Conservation (phyloP, 2,888 invertebrate genomes). For the Neuroscelio doddi region DNA sequence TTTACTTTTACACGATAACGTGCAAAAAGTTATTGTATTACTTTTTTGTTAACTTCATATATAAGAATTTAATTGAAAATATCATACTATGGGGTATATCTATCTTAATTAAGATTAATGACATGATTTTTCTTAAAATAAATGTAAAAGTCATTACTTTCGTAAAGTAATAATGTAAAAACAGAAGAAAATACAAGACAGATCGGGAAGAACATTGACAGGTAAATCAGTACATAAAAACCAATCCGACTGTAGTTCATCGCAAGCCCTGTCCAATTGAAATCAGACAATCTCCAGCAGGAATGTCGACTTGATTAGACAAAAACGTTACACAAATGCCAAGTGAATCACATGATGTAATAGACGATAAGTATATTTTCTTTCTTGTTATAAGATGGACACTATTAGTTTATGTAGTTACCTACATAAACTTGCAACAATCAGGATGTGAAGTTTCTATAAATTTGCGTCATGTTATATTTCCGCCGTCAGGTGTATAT, state of each 20-base stretch:
- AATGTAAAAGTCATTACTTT: slow-evolving; percentile 16
- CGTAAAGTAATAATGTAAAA: slow-evolving; percentile 17
- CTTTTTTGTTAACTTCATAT: too few species aligned
- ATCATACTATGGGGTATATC: too few species aligned
- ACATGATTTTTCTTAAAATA: slow-evolving; percentile 16
- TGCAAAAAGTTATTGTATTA: too few species aligned
- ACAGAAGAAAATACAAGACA: slow-evolving; percentile 21
- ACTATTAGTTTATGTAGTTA: too few species aligned
- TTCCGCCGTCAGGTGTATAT: slow-evolving; percentile 1
- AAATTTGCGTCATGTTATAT: slow-evolving; percentile 1
- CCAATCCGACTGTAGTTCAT: slow-evolving; percentile 34
- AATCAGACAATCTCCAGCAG: slow-evolving; percentile 4
- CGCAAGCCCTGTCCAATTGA: slow-evolving; percentile 9
- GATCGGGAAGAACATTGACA: slow-evolving; percentile 25
- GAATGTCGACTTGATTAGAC: slow-evolving; percentile 17
- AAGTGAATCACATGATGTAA: slow-evolving; percentile 21
- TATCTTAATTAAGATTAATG: background rate
- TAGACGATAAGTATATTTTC: slow-evolving; percentile 15
- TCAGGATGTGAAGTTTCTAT: slow-evolving; percentile 7
- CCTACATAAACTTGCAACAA: slow-evolving; percentile 10
- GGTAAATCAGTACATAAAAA: slow-evolving; percentile 16
- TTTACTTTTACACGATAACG: too few species aligned
- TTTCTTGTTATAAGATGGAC: too few species aligned
- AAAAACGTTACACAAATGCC: slow-evolving; percentile 22
- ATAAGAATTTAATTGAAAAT: too few species aligned